Evolutionary conservation across 2,888 invertebrate genomes (phyloP).

Genomic region (Diaphora mendica): DNA sequence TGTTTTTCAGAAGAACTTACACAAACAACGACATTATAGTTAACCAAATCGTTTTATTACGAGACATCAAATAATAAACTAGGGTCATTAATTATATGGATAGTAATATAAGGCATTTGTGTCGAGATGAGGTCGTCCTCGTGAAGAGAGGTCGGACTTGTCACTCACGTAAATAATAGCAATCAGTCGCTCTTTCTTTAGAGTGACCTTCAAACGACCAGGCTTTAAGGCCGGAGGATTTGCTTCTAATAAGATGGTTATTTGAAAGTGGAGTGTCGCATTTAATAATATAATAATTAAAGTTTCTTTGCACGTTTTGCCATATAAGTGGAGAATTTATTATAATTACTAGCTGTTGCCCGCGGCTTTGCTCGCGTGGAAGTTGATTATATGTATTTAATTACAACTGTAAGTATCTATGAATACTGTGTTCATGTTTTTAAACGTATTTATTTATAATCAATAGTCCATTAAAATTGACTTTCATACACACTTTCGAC

Average conservation of each 20-base stretch:
- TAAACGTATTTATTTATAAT: too few relatives aligned
- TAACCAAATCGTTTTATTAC: not conserved
- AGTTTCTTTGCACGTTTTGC: not conserved
- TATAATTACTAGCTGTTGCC: too few relatives aligned
- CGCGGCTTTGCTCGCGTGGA: too few relatives aligned
- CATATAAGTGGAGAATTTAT: not conserved
- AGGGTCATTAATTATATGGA: not conserved
- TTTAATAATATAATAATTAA: too few relatives aligned
- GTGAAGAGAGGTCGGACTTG: not conserved
- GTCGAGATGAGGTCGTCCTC: not conserved
- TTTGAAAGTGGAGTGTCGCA: not conserved
- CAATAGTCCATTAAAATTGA: too few relatives aligned
- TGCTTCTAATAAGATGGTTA: not conserved
- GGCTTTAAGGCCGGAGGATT: not conserved
- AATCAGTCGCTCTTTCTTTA: not conserved
- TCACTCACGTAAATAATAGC: conserved; percentile 6
- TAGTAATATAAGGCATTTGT: not conserved
- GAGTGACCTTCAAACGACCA: not conserved
- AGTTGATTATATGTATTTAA: too few relatives aligned
- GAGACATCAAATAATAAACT: not conserved
- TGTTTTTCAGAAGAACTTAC: not conserved
- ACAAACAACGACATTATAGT: not conserved
- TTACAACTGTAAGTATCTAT: too few relatives aligned
- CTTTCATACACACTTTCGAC: too few relatives aligned
- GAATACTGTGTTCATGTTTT: too few relatives aligned